Percentiles rank a stretch among this genome's conserved stretches.
Evolutionary conservation across 2,113 vertebrate species (phyloP).

Genomic region (Stercorarius parasiticus): DNA sequence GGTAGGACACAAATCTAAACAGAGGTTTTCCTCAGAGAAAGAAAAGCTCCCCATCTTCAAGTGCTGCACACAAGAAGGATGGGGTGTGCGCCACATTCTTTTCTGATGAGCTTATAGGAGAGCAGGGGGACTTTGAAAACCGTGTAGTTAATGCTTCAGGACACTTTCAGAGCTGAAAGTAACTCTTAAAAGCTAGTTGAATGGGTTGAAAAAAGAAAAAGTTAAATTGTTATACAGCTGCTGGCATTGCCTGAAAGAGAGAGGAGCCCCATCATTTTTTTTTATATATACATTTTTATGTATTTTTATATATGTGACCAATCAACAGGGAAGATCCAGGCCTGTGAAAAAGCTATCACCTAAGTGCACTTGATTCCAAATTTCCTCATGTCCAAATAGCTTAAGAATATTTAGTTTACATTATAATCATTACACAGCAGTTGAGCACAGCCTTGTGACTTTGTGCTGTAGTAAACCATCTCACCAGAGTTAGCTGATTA

Average conservation of each 20-base stretch:
- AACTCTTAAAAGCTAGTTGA: not conserved
- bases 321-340: not conserved
- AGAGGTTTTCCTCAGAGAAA: not conserved
- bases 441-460: not conserved
- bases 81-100: fast-evolving
- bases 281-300: not conserved
- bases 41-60: not conserved
- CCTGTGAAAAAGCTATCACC: not conserved
- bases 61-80: not conserved
- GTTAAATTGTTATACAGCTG: not conserved
- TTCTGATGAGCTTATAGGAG: not conserved
- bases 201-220: not conserved
- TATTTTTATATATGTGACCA: not conserved
- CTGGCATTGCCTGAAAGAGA: not conserved
- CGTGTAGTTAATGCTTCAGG: not conserved
- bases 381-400: not conserved
- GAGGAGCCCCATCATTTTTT: not conserved
- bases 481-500: not conserved
- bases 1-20: not conserved
- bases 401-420: not conserved
- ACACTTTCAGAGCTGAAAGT: not conserved
- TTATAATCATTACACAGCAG: not conserved
- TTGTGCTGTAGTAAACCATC: not conserved
- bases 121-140: not conserved
- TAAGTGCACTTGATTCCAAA: not conserved